Conservation (phyloP, 2,797 vertebrate genomes). For the Poecilia gillii region DNA sequence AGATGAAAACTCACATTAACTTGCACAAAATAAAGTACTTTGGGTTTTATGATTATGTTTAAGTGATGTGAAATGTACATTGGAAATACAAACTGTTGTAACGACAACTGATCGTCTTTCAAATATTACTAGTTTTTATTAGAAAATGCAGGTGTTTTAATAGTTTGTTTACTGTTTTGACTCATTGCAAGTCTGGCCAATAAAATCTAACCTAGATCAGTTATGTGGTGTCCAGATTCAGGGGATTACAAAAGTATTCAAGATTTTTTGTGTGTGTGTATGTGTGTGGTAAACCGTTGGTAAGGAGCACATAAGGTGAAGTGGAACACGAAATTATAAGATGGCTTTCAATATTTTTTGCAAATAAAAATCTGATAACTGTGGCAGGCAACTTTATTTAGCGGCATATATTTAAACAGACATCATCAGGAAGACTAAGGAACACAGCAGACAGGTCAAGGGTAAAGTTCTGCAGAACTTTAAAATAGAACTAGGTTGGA, state of each 20-base stretch:
- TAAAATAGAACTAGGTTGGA: background rate
- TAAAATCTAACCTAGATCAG: background rate
- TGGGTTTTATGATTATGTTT: background rate
- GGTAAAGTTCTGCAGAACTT: background rate
- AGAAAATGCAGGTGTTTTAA: background rate
- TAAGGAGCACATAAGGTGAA: background rate
- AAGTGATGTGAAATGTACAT: background rate
- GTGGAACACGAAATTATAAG: background rate
- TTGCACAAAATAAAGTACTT: background rate
- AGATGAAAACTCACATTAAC: constrained; percentile 4
- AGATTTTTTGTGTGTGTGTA: background rate
- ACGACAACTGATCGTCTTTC: background rate
- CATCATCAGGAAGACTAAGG: background rate
- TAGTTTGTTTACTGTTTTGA: background rate
- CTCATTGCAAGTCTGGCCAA: background rate
- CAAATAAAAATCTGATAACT: background rate
- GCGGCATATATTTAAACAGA: background rate
- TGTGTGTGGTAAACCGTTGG: background rate
- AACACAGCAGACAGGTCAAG: background rate
- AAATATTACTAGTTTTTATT: background rate
- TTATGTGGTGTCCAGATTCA: background rate
- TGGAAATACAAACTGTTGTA: background rate
- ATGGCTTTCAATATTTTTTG: background rate
- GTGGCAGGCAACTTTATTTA: background rate
- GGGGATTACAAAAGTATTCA: background rate